Evolutionary conservation across 2,113 vertebrate genomes (phyloP).

Genomic region (Prolemur simus): DNA sequence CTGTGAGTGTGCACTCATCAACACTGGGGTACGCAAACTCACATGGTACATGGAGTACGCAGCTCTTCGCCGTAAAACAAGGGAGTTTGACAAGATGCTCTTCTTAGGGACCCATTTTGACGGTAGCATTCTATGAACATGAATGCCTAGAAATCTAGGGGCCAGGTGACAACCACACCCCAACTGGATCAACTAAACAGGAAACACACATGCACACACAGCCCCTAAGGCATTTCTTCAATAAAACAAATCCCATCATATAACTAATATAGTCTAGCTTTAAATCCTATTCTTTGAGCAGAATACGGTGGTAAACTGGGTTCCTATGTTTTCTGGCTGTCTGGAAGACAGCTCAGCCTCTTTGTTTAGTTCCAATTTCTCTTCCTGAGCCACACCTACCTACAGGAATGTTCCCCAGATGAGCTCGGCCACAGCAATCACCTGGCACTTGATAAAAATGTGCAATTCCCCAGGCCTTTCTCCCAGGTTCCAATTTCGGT

Average conservation of each 20-base stretch:
- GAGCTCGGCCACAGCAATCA: rapidly evolving
- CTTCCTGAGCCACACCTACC: neutral
- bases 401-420: rapidly evolving
- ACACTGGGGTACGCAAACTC: rapidly evolving
- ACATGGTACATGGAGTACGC: rapidly evolving
- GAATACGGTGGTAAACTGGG: rapidly evolving
- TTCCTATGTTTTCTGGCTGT: neutral
- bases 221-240: neutral
- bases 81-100: neutral
- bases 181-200: rapidly evolving
- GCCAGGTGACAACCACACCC: too few relatives aligned
- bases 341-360: neutral
- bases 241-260: neutral
- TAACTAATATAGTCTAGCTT: neutral
- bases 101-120: neutral
- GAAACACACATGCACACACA: neutral
- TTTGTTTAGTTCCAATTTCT: neutral
- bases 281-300: neutral
- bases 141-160: too few relatives aligned
- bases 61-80: neutral
- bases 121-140: too few relatives aligned
- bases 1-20: rapidly evolving
- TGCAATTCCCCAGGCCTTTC: neutral
- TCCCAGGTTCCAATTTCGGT: rapidly evolving
- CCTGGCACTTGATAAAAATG: rapidly evolving